Percentiles rank a stretch among this genome's conserved stretches.
Conservation (phyloP, 2,113 vertebrate species). For the Scopus umbretta region DNA sequence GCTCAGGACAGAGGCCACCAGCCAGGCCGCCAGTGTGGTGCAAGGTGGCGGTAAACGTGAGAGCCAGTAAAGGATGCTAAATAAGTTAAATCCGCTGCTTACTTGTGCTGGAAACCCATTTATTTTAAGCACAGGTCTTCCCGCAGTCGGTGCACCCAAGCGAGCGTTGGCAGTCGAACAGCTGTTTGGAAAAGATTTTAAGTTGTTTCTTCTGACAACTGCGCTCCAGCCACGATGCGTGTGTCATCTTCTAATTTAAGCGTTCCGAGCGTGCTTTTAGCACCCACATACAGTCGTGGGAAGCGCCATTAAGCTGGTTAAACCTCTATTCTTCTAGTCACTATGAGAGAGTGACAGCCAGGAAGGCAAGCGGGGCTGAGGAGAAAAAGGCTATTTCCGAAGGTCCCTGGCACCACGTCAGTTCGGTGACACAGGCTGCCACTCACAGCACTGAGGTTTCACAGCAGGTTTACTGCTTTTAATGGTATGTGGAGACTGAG, state of each 20-base stretch:
- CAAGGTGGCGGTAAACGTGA: not conserved
- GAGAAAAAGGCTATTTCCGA: not conserved
- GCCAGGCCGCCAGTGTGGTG: not conserved
- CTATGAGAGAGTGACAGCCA: not conserved
- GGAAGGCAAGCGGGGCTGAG: not conserved
- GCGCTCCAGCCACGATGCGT: rapidly evolving
- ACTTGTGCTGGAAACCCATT: not conserved
- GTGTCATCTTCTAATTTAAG: not conserved
- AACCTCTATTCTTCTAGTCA: not conserved
- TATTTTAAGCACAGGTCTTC: not conserved
- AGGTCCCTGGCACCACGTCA: not conserved
- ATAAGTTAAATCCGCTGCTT: not conserved
- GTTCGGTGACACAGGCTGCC: not conserved
- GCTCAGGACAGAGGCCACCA: not conserved
- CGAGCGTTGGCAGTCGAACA: not conserved
- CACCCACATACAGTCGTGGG: not conserved
- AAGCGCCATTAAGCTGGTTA: not conserved
- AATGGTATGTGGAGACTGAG: not conserved
- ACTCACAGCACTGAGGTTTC: not conserved
- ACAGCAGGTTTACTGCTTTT: not conserved
- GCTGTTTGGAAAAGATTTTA: not conserved
- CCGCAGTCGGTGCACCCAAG: not conserved
- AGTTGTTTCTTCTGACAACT: not conserved
- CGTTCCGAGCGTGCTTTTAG: not conserved
- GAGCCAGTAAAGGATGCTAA: not conserved